Conservation (phyloP, 2,888 invertebrate genomes). For the Ommatoiulus sabulosus region DNA sequence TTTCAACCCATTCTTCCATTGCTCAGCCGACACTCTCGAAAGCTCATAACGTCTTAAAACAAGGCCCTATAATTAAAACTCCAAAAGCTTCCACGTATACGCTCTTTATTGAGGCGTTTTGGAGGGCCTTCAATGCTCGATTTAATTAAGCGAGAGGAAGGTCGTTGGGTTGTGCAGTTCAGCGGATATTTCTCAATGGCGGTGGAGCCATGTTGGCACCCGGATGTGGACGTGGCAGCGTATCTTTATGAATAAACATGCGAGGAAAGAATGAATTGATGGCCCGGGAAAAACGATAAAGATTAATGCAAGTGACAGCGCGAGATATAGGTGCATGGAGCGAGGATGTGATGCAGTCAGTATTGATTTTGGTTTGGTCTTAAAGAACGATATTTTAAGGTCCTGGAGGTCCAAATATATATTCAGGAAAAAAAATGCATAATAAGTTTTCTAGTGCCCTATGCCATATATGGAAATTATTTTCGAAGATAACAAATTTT, state of each 20-base stretch:
- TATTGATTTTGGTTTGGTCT: too few species aligned
- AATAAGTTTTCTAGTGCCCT: too few species aligned
- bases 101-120: neutral
- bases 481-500: too few species aligned
- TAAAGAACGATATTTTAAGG: too few species aligned
- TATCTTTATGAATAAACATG: neutral
- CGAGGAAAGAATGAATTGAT: neutral
- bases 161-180: neutral
- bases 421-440: too few species aligned
- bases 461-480: too few species aligned
- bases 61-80: neutral
- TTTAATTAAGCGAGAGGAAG: neutral
- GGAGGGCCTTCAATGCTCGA: neutral
- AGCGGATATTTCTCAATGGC: neutral
- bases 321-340: too few species aligned
- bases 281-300: neutral
- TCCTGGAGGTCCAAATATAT: too few species aligned
- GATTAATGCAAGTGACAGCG: neutral
- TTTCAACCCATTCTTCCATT: neutral
- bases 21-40: too few species aligned
- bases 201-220: neutral
- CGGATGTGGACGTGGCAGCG: neutral
- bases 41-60: neutral
- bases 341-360: too few species aligned
- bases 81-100: neutral